Percentiles rank a stretch among this genome's conserved stretches.
Evolutionary conservation across 2,888 invertebrate genomes (phyloP).

Genomic region (Geotrupes spiniger): DNA sequence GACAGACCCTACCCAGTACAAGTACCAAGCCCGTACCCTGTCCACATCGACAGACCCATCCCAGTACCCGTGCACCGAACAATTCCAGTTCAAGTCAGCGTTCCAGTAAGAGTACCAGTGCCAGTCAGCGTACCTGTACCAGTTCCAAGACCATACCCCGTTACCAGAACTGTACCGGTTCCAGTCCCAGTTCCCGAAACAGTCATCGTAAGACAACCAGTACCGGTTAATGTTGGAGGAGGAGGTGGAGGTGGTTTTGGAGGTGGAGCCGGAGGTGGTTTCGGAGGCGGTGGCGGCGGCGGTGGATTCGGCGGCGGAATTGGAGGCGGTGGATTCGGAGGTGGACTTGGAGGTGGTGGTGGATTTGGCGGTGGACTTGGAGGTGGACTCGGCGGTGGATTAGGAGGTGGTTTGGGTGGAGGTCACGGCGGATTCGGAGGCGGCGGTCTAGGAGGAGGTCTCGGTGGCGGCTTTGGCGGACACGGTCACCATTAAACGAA

Average conservation of each 20-base stretch:
- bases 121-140: constrained; percentile 50
- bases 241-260: constrained; percentile 15
- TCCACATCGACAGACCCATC: constrained; percentile 53
- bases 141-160: constrained; percentile 42
- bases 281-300: constrained; percentile 12
- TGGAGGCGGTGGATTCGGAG: constrained; percentile 14
- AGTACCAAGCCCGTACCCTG: constrained; percentile 50
- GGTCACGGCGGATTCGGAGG: constrained; percentile 12
- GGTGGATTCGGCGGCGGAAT: constrained; percentile 10
- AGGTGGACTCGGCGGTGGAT: constrained; percentile 15
- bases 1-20: constrained; percentile 50
- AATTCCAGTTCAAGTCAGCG: constrained; percentile 46
- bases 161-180: constrained; percentile 51
- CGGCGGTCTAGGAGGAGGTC: constrained; percentile 14
- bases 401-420: constrained; percentile 14
- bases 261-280: constrained; percentile 14
- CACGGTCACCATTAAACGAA: constrained; percentile 3
- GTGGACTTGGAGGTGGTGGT: constrained; percentile 11
- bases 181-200: constrained; percentile 17
- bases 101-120: constrained; percentile 41
- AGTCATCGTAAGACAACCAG: constrained; percentile 45
- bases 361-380: constrained; percentile 11
- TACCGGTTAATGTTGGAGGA: constrained; percentile 32
- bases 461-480: constrained; percentile 13
- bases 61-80: constrained; percentile 54